These are phyloP conservation scores for Enteromius radiatus DNA, from an alignment of 2,797 vertebrate genomes.

Conservation along the genomic window DNA sequence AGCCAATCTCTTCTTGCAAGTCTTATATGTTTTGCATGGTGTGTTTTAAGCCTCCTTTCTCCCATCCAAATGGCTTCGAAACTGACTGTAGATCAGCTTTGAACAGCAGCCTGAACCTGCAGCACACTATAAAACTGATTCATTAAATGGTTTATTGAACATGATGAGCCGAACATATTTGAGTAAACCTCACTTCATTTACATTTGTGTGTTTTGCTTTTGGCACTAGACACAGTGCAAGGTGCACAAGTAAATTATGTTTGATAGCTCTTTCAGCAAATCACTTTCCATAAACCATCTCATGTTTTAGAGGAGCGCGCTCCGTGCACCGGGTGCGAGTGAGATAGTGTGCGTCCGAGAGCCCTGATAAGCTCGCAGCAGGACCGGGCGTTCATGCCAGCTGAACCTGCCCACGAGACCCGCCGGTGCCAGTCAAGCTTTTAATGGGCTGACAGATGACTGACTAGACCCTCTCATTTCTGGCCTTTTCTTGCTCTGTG, in stretches of 20 bases:
- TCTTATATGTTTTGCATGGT: not conserved
- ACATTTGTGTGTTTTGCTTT: slow-evolving; percentile 35
- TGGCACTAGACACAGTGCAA: slow-evolving; percentile 13
- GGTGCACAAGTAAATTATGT: slow-evolving; percentile 28
- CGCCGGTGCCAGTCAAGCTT: slow-evolving; percentile 3
- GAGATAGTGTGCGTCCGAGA: slow-evolving; percentile 19
- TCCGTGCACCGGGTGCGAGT: not conserved
- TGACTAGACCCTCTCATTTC: slow-evolving; percentile 11
- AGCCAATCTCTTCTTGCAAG: not conserved
- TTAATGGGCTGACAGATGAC: slow-evolving; percentile 41
- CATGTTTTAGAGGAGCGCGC: slow-evolving; percentile 1
- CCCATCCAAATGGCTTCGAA: not conserved
- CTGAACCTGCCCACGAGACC: not conserved
- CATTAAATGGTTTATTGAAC: slow-evolving; percentile 32
- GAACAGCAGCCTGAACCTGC: not conserved
- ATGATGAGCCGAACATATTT: slow-evolving; percentile 18
- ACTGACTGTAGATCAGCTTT: slow-evolving; percentile 16
- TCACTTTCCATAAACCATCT: slow-evolving; percentile 33
- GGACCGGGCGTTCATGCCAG: slow-evolving; percentile 28
- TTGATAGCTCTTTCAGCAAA: slow-evolving; percentile 38
- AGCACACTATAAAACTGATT: slow-evolving; percentile 21
- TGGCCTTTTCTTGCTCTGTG: slow-evolving; percentile 26
- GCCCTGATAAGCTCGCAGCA: slow-evolving; percentile 34
- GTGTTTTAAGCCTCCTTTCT: not conserved
- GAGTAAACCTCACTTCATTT: slow-evolving; percentile 33